A percentile compares a stretch with the other conserved stretches of the same genome.
These are phyloP conservation scores for Cephus spinipes DNA, from an alignment of 2,888 invertebrate species.

Conservation along the genomic window DNA sequence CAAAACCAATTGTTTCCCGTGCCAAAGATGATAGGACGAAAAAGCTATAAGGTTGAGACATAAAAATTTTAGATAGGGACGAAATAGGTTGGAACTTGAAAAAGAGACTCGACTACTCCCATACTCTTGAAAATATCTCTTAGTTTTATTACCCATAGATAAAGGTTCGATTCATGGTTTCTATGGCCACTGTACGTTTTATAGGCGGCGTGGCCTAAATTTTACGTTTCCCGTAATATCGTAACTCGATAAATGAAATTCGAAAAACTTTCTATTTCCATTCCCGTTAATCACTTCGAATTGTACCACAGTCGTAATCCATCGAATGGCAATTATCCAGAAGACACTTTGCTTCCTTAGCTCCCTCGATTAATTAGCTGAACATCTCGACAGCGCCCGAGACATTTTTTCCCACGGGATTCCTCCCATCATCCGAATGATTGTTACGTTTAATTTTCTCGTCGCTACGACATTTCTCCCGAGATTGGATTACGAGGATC, in stretches of 20 bases:
- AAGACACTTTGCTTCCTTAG: neutral
- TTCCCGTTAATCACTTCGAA: neutral
- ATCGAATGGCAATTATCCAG: neutral
- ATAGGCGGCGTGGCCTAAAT: neutral
- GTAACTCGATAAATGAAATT: neutral
- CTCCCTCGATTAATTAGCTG: neutral
- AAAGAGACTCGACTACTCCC: neutral
- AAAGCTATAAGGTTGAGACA: neutral
- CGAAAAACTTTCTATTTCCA: neutral
- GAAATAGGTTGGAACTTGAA: neutral
- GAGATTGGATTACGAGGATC: neutral
- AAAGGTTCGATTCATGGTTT: neutral
- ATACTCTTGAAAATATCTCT: neutral
- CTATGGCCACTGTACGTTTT: neutral
- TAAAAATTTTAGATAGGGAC: neutral
- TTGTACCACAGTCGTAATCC: neutral
- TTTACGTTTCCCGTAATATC: neutral
- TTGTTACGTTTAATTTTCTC: neutral
- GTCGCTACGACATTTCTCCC: neutral
- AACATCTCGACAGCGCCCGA: neutral
- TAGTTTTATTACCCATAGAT: neutral
- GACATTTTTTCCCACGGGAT: neutral
- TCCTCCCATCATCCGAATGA: neutral
- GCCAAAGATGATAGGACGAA: neutral
- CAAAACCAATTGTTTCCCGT: neutral